Conservation (phyloP, 2,113 vertebrate species). For the Paracyprichromis sp. region DNA sequence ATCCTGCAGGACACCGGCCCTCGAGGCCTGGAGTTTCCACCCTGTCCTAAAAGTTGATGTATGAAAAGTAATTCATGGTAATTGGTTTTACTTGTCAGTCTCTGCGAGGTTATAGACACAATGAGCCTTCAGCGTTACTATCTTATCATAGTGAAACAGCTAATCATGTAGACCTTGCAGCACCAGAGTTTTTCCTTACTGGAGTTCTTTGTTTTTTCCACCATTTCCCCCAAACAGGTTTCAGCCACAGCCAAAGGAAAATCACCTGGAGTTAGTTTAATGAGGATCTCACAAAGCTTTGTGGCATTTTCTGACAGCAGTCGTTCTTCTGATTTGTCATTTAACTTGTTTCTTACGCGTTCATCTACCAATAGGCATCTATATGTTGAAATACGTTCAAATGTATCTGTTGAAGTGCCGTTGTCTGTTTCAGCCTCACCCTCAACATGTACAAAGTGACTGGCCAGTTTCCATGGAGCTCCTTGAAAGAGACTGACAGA, state of each 20-base stretch:
- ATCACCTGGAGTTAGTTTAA: not conserved
- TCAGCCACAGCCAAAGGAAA: not conserved
- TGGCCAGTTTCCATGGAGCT: slow-evolving; percentile 97
- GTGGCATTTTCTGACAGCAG: not conserved
- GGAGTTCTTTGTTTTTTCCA: not conserved
- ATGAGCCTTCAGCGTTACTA: not conserved
- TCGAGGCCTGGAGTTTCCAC: not conserved
- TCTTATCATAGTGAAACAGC: not conserved
- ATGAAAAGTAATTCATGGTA: not conserved
- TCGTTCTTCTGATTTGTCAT: not conserved
- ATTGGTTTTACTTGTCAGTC: fast-evolving
- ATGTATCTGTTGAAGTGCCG: not conserved
- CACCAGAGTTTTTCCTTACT: not conserved
- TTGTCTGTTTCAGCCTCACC: slow-evolving; percentile 74
- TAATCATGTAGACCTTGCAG: not conserved
- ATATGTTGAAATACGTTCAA: not conserved
- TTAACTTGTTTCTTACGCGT: not conserved
- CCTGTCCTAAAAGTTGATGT: not conserved
- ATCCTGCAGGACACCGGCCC: not conserved
- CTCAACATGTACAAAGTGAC: slow-evolving; percentile 95
- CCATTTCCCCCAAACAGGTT: not conserved
- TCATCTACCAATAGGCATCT: not conserved
- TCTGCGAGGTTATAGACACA: not conserved
- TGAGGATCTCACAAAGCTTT: not conserved
- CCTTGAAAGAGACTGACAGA: slow-evolving; percentile 90